Evolutionary conservation across 2,888 invertebrate species (phyloP), one percentile per base, ranked within the genome.

Genomic region (Drosophila gaucha): DNA sequence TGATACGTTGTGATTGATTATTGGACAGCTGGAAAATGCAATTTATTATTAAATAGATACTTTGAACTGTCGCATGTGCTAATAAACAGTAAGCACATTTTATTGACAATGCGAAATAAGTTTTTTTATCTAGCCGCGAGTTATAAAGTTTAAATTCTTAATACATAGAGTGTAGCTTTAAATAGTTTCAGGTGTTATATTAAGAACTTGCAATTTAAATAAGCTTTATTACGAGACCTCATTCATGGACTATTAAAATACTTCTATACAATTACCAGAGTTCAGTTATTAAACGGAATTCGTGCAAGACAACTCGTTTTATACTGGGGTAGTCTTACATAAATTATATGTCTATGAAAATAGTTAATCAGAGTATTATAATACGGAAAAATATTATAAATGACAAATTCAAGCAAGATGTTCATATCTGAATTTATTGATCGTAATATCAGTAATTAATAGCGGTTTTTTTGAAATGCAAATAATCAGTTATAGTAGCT

Each of bases 1-100:
- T 44, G 35, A 16, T 14, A 60, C 22, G 20, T 28, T 55, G 35
- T 22, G 59, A 46, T 56, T 60, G 52, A 43, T 31, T 54, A 18
- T 54, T 43, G 43, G 22, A 54, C 9, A 41, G 24, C 35, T 26
- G 35, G 36, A 30, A 51, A 14, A 9, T 38, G 16, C 20, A 12
- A n/a, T 36, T 63, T 20, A 43, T 26, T 43, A 36, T 43, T 31
- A 43, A 47, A 47, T 47, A 30, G n/a, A 43, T 24, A 36, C 30
- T 36, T 49, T 55, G 36, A 43, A 12, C 41, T 50, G 49, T n/a
- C 35, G 22, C 28, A 20, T 14, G 22, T 31, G 41, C 28, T 28
- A 35, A 16, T 16, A 47, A 43, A 30, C 16, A 10, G 50, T 14
- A 43, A 63, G 20, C 16, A 18, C n/a, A 65, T 39, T 39, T 10